These are phyloP conservation scores for Trissoscelio sp. DNA, from an alignment of 2,888 invertebrate species.

Conservation along the genomic window DNA sequence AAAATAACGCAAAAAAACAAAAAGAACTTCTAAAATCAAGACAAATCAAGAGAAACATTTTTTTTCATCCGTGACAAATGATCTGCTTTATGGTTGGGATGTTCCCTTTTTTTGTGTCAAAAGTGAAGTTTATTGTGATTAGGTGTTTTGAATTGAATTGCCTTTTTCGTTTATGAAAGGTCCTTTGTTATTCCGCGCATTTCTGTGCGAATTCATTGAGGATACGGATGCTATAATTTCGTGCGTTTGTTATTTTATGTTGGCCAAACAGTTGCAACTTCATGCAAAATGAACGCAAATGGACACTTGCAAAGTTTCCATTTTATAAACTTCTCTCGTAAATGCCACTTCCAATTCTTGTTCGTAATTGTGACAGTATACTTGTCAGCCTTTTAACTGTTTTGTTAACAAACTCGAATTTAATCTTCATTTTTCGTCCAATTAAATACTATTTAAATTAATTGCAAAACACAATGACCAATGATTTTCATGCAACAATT, in stretches of 20 bases:
- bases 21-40: neutral
- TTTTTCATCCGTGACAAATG: slow-evolving; percentile 38
- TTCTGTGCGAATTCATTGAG: slow-evolving; percentile 25
- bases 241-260: slow-evolving; percentile 52
- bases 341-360: slow-evolving; percentile 67
- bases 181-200: slow-evolving; percentile 20
- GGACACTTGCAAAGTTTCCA: slow-evolving; percentile 62
- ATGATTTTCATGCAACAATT: slow-evolving; percentile 25
- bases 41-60: neutral
- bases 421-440: slow-evolving; percentile 40
- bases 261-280: slow-evolving; percentile 53
- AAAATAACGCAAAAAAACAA: slow-evolving; percentile 34
- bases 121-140: slow-evolving; percentile 36
- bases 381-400: slow-evolving; percentile 60
- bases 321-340: slow-evolving; percentile 64
- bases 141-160: slow-evolving; percentile 13
- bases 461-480: slow-evolving; percentile 40
- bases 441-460: slow-evolving; percentile 34
- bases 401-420: slow-evolving; percentile 56
- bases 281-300: slow-evolving; percentile 61
- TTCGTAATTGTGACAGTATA: slow-evolving; percentile 56
- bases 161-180: slow-evolving; percentile 13
- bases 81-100: neutral
- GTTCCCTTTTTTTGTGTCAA: neutral
- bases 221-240: slow-evolving; percentile 35